Conservation (phyloP, 2,113 vertebrate genomes). For the Chrysemys picta region DNA sequence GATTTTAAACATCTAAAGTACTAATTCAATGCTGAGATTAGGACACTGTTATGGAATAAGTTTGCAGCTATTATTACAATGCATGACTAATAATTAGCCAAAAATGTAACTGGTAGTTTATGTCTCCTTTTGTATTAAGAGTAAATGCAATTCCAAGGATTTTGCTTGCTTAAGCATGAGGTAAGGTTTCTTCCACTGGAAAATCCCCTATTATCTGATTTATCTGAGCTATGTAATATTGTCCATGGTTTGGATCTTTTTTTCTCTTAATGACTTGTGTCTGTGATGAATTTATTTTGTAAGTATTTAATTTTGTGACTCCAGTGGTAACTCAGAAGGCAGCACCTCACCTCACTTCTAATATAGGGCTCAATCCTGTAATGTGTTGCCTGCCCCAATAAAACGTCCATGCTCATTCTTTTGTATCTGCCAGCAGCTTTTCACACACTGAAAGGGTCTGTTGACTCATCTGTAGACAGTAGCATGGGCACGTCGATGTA, state of each 20-base stretch:
- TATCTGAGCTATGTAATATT: conserved; percentile 60
- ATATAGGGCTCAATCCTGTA: not conserved
- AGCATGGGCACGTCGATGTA: not conserved
- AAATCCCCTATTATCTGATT: conserved; percentile 68
- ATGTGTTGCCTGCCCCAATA: not conserved
- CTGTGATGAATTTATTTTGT: conserved; percentile 2
- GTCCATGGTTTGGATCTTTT: conserved; percentile 33
- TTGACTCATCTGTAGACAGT: conserved; percentile 8
- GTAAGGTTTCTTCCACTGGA: conserved; percentile 72
- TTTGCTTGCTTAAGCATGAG: conserved; percentile 66
- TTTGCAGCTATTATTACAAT: conserved; percentile 40
- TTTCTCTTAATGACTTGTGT: conserved; percentile 40
- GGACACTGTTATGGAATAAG: conserved; percentile 47
- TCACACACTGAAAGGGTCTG: not conserved
- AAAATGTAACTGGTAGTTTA: conserved; percentile 52
- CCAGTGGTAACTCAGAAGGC: not conserved
- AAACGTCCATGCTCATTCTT: not conserved
- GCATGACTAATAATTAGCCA: conserved; percentile 63
- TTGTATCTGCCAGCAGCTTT: fast-evolving
- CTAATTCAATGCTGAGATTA: conserved; percentile 46
- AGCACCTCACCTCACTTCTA: conserved; percentile 4
- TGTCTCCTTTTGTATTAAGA: conserved; percentile 54
- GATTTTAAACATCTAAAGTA: conserved; percentile 20
- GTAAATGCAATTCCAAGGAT: conserved; percentile 56
- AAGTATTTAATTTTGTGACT: conserved; percentile 49